Base-by-base conservation (phyloP, 2,888 invertebrate genomes). In the Harmothoe impar region DNA sequence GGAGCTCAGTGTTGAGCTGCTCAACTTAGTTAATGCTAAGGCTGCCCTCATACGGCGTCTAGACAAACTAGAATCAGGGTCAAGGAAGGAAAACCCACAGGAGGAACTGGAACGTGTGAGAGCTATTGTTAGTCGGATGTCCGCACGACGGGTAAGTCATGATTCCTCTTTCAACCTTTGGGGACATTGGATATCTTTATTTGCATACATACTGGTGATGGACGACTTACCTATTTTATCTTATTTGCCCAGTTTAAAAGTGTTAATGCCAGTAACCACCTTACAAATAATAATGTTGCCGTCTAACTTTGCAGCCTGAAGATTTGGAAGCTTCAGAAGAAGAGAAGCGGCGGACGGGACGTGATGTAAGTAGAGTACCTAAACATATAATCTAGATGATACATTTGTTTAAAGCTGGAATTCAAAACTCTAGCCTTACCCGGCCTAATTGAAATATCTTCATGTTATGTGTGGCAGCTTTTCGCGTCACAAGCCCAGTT, bases 11-110 rank as follows among this genome's bases (percentile, higher is more conserved):
- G 92, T 95, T 81, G 95, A 95, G 92, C 92, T 95, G 89, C 92
- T 95, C 43, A 95, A 95, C 92, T 92, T 95, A 86, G 95, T 95
- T 25, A 95, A 95, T 92, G 93, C 94, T 85, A 95, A 95, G 91
- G 95, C 95, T n/a, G 93, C 94, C 1, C 92, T 95, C 52, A 94
- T 94, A 94, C 93, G 93, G 89, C 94, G 95, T 90, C 91, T 95
- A 17, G 92, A 94, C 20, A 93, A 94, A 29, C 92, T 94, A 56
- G 93, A 93, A 29, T 25, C 72, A 93, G 43, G 93, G 92, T 23
- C 43, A 93, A 31, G 93, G 92, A 33, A 93, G 93, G 25, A 91
- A 89, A 54, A 90, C 25, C 84, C 89, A 10, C 78, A 90, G 54
- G 86, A 77, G 35, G 95, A 95, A 91, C 93, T 95, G 33, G 95